phyloP scores from a whole-genome alignment of 1,140 invertebrate species.

The Achroia grisella region DNA sequence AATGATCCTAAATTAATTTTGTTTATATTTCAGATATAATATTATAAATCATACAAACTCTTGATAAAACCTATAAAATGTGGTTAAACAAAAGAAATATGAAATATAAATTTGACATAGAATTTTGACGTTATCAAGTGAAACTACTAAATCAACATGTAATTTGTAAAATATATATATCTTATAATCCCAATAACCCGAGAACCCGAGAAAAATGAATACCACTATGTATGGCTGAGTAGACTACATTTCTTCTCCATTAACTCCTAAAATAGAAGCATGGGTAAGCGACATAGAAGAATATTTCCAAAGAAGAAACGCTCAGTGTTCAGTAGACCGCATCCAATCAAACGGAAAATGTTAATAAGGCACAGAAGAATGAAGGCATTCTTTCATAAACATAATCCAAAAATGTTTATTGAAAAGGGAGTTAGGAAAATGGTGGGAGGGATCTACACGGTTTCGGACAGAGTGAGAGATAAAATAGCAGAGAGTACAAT shows the following conservation, averaged over 20 bases:
- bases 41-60: too few species aligned
- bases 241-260: neutral
- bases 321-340: constrained; percentile 47
- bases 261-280: constrained; percentile 8
- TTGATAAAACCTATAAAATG: neutral
- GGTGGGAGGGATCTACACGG: constrained; percentile 40
- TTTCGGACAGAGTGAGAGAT: constrained; percentile 43
- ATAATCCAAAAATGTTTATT: constrained; percentile 29
- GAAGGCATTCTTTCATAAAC: constrained; percentile 43
- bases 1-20: too few species aligned
- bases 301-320: constrained; percentile 41
- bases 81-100: constrained; percentile 9
- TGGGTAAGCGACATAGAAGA: constrained; percentile 35
- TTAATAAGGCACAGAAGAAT: constrained; percentile 33
- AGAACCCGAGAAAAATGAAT: constrained; percentile 3
- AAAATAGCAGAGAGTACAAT: constrained; percentile 45
- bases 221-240: neutral
- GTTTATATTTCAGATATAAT: too few species aligned
- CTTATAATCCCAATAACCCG: neutral
- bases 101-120: constrained; percentile 1
- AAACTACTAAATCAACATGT: constrained; percentile 8
- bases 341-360: constrained; percentile 50
- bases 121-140: constrained; percentile 1
- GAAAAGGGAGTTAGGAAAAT: constrained; percentile 31
- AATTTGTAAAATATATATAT: neutral